A percentile compares a stretch with the other conserved stretches of the same genome.
These are phyloP conservation scores for Myopa tessellatipennis DNA, from an alignment of 2,888 invertebrate species.

Conservation along the genomic window DNA sequence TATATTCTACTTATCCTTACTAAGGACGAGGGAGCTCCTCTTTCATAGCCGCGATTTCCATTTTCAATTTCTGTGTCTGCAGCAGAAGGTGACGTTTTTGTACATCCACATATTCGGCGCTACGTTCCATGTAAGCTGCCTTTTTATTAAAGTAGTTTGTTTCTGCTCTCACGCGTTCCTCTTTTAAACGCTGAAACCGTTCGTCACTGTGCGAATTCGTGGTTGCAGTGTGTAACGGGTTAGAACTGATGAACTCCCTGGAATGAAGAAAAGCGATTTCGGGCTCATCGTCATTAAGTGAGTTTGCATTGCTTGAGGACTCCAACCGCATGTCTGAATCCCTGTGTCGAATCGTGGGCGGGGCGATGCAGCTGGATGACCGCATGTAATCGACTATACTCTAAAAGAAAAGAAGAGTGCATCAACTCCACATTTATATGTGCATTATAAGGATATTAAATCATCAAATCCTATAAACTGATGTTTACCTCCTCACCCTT, in stretches of 20 bases:
- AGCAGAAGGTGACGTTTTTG: conserved; percentile 24
- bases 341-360: background rate
- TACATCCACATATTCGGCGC: conserved; percentile 22
- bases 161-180: conserved; percentile 29
- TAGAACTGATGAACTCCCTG: background rate
- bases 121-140: conserved; percentile 26
- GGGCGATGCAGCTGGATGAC: background rate
- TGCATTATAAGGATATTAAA: background rate
- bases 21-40: background rate
- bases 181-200: conserved; percentile 1
- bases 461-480: background rate
- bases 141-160: conserved; percentile 30
- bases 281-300: conserved; percentile 1
- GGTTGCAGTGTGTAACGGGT: background rate
- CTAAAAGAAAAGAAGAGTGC: background rate
- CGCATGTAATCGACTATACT: conserved; percentile 17
- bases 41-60: conserved; percentile 23
- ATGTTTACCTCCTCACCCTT: conserved; percentile 25
- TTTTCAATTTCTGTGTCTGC: conserved; percentile 29
- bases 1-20: background rate
- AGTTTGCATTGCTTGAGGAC: background rate
- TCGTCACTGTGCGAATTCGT: background rate
- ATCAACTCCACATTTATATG: too few relatives aligned
- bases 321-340: background rate
- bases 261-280: conserved; percentile 3